These are phyloP conservation scores for Drosophila mayri DNA, from an alignment of 1,140 invertebrate species.

Conservation along the genomic window DNA sequence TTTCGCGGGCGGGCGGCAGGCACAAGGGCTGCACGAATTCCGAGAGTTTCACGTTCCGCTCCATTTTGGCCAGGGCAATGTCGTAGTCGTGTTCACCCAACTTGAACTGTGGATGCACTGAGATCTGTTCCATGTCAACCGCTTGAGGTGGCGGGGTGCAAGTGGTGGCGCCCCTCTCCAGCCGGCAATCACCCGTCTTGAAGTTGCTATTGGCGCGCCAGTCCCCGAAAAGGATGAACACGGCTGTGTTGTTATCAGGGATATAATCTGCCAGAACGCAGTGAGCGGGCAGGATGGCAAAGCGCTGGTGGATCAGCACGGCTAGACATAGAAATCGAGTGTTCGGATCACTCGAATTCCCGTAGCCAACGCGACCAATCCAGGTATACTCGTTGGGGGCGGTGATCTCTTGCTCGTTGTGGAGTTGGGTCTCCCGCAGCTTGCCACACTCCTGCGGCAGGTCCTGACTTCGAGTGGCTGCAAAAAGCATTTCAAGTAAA, in stretches of 20 bases:
- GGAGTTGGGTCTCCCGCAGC: constrained; percentile 17
- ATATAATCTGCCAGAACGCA: neutral
- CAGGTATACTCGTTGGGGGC: constrained; percentile 29
- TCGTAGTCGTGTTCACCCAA: constrained; percentile 1
- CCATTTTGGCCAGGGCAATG: constrained; percentile 30
- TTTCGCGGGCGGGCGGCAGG: constrained; percentile 6
- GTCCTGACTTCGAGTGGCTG: neutral
- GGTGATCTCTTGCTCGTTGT: constrained; percentile 4
- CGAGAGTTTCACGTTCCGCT: constrained; percentile 1
- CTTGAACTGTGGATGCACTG: constrained; percentile 26
- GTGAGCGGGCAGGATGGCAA: constrained; percentile 30
- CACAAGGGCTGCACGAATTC: constrained; percentile 21
- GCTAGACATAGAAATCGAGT: neutral
- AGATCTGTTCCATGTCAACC: constrained; percentile 19
- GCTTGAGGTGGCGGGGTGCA: constrained; percentile 10
- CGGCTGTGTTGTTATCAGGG: neutral
- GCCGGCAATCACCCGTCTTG: neutral
- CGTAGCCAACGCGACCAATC: constrained; percentile 29
- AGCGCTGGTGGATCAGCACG: constrained; percentile 15
- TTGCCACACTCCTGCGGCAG: constrained; percentile 20
- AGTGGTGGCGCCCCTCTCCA: neutral
- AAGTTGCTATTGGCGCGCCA: neutral
- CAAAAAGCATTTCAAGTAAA: neutral
- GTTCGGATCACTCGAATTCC: neutral
- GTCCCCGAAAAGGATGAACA: constrained; percentile 14